These are phyloP conservation scores for Drosophila affinis DNA, from an alignment of 2,888 invertebrate species.

Conservation along the genomic window DNA sequence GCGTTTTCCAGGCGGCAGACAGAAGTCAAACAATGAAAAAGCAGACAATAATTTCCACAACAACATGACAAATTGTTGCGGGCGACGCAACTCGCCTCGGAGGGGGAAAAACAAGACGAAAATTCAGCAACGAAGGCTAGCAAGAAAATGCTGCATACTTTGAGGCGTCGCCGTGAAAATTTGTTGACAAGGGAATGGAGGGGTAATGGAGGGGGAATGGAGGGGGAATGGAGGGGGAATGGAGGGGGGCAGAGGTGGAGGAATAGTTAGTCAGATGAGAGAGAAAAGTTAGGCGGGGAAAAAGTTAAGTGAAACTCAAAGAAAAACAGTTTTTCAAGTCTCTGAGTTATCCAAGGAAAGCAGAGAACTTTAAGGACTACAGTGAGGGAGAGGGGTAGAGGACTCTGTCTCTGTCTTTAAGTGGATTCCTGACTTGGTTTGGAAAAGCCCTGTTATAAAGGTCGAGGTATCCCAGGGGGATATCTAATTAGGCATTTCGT, in stretches of 20 bases:
- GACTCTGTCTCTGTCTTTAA: too few species aligned
- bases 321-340: not conserved
- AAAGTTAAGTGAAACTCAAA: not conserved
- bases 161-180: constrained; percentile 22
- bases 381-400: too few species aligned
- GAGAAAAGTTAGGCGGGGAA: not conserved
- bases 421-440: too few species aligned
- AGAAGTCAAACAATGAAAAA: constrained; percentile 76
- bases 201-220: too few species aligned
- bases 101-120: constrained; percentile 16
- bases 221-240: constrained; percentile 3
- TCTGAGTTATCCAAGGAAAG: not conserved
- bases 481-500: not conserved
- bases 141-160: constrained; percentile 40
- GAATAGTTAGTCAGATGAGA: constrained; percentile 31
- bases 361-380: not conserved
- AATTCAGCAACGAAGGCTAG: constrained; percentile 21
- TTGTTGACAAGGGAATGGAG: not conserved
- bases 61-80: constrained; percentile 75
- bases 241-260: not conserved
- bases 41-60: constrained; percentile 77
- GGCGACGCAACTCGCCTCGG: constrained; percentile 43
- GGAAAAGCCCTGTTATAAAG: too few species aligned
- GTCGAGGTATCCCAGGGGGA: too few species aligned
- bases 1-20: constrained; percentile 58